These are phyloP conservation scores for Deilephila porcellus DNA, from an alignment of 2,888 invertebrate genomes.

Conservation along the genomic window DNA sequence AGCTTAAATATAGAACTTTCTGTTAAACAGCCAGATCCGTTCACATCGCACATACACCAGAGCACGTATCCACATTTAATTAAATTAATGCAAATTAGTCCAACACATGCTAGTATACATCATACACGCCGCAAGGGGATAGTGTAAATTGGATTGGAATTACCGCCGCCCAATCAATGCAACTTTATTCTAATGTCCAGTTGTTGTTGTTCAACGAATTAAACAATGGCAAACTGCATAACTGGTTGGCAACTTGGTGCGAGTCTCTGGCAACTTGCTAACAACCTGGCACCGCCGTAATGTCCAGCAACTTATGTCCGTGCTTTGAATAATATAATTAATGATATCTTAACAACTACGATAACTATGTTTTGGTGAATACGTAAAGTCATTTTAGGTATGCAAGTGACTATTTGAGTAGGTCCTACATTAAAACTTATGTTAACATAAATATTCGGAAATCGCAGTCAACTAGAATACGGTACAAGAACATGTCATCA, in stretches of 20 bases:
- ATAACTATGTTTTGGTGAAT: not conserved
- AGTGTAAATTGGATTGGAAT: constrained; percentile 27
- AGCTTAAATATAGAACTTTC: no score
- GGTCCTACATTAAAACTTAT: no score
- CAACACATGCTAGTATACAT: constrained; percentile 10
- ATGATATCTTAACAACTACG: not conserved
- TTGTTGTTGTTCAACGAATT: constrained; percentile 59
- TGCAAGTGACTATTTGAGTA: no score
- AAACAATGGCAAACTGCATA: constrained; percentile 57
- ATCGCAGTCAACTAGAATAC: no score
- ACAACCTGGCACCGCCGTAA: constrained; percentile 58
- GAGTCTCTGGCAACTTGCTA: constrained; percentile 42
- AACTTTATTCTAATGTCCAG: constrained; percentile 55
- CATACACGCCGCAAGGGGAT: constrained; percentile 9
- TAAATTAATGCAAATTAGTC: constrained; percentile 24
- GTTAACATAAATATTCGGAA: no score
- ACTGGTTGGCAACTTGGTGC: constrained; percentile 37
- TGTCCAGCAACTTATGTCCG: constrained; percentile 59
- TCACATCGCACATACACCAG: not conserved
- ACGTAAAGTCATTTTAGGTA: not conserved
- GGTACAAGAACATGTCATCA: no score
- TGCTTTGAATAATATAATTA: constrained; percentile 44
- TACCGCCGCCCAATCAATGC: constrained; percentile 27
- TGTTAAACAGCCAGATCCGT: no score
- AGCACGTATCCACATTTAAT: not conserved